These are phyloP conservation scores for Timema podura DNA, from an alignment of 2,888 invertebrate genomes.

Conservation along the genomic window DNA sequence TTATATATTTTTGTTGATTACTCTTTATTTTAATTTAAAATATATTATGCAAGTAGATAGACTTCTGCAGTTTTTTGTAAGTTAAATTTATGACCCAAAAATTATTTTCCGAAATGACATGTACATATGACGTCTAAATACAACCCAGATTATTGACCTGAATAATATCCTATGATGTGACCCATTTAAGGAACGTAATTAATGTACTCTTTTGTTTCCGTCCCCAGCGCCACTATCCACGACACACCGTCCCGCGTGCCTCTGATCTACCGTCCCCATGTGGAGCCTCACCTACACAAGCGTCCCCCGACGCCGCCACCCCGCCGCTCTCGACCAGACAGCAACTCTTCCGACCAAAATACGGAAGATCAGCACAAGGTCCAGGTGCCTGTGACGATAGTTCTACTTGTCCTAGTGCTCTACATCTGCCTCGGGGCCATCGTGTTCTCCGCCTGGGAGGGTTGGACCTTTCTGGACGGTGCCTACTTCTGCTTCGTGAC, in stretches of 20 bases:
- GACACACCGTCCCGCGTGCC: conserved; percentile 75
- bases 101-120: no score
- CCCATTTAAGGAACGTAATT: no score
- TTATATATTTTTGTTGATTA: no score
- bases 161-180: no score
- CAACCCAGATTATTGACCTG: no score
- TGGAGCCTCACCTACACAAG: conserved; percentile 30
- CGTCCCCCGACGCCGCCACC: conserved; percentile 33
- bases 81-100: no score
- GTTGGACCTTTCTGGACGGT: conserved; percentile 76
- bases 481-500: conserved; percentile 84
- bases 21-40: no score
- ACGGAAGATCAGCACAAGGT: conserved; percentile 23
- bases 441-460: conserved; percentile 74
- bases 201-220: no score
- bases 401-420: conserved; percentile 62
- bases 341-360: background rate
- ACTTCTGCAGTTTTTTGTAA: no score
- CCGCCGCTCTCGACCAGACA: conserved; percentile 45
- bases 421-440: conserved; percentile 75
- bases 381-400: conserved; percentile 59
- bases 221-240: conserved; percentile 51
- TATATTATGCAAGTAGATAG: no score
- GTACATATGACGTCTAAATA: no score
- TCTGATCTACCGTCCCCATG: conserved; percentile 56